Percentiles rank a stretch among this genome's conserved stretches.
Evolutionary conservation across 2,797 vertebrate species (phyloP).

Genomic region (Anomalospiza imberbis): DNA sequence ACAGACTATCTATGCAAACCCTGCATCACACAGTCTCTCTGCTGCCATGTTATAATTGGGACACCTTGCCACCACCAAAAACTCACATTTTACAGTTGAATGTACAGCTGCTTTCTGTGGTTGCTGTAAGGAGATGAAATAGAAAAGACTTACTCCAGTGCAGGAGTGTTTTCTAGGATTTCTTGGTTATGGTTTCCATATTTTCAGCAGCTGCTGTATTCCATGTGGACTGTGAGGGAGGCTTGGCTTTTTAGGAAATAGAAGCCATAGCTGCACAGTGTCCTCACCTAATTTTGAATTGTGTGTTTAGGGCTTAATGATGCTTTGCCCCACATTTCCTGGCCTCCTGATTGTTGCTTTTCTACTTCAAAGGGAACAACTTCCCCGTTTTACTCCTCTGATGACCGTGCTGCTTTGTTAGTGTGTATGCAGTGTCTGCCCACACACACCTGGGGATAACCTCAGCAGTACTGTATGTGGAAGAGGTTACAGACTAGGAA

Average conservation of each 20-base stretch:
- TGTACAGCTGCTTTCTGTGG: neutral
- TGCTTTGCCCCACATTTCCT: neutral
- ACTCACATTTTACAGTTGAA: neutral
- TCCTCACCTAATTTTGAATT: neutral
- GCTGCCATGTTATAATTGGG: neutral
- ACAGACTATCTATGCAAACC: conserved; percentile 57
- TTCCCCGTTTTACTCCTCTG: neutral
- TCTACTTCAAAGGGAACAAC: neutral
- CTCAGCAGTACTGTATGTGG: neutral
- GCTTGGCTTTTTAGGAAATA: neutral
- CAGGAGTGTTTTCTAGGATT: neutral
- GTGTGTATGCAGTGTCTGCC: neutral
- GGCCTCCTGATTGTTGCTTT: neutral
- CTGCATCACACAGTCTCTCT: neutral
- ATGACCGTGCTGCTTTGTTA: neutral
- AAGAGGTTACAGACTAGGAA: neutral
- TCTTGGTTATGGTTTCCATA: neutral
- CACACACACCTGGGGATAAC: neutral
- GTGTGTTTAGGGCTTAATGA: neutral
- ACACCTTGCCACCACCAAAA: neutral
- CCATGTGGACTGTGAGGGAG: neutral
- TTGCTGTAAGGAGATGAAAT: neutral
- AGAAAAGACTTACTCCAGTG: neutral
- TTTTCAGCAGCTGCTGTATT: neutral
- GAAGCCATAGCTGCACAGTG: neutral